Conservation (phyloP, 2,797 vertebrate species). For the Galago senegalensis region DNA sequence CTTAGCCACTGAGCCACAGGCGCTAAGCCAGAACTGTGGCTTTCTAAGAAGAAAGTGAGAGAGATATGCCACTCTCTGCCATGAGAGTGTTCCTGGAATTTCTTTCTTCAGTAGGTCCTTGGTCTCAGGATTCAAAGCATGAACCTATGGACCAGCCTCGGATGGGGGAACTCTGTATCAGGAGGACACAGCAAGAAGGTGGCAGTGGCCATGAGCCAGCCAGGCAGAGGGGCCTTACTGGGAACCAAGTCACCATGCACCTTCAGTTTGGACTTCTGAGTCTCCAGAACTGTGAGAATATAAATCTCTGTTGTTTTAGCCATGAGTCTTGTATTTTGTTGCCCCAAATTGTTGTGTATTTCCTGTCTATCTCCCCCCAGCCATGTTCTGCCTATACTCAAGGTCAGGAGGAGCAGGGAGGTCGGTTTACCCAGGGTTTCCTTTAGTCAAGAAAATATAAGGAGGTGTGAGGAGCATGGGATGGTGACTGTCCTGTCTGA, state of each 20-base stretch:
- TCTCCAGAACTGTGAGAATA: constrained; percentile 26
- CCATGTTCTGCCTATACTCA: background rate
- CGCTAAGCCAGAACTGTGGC: background rate
- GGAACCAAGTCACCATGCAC: background rate
- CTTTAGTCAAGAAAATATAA: background rate
- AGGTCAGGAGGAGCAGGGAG: background rate
- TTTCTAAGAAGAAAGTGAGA: background rate
- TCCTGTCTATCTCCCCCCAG: background rate
- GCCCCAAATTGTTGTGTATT: background rate
- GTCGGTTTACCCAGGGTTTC: background rate
- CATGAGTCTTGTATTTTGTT: background rate
- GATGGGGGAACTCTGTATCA: too few species aligned
- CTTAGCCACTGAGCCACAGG: too few species aligned
- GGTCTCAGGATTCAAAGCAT: too few species aligned
- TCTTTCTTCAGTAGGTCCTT: too few species aligned
- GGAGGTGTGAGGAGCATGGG: background rate
- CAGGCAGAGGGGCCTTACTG: background rate
- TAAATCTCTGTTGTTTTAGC: background rate
- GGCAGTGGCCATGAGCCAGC: background rate
- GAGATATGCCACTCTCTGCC: background rate
- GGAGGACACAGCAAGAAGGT: background rate
- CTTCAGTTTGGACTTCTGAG: background rate
- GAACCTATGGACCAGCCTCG: too few species aligned
- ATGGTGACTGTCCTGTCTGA: too few species aligned
- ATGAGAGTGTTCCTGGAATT: too few species aligned